These are phyloP conservation scores for Nothobranchius kuhntae DNA, from an alignment of 2,113 vertebrate species.

Conservation along the genomic window DNA sequence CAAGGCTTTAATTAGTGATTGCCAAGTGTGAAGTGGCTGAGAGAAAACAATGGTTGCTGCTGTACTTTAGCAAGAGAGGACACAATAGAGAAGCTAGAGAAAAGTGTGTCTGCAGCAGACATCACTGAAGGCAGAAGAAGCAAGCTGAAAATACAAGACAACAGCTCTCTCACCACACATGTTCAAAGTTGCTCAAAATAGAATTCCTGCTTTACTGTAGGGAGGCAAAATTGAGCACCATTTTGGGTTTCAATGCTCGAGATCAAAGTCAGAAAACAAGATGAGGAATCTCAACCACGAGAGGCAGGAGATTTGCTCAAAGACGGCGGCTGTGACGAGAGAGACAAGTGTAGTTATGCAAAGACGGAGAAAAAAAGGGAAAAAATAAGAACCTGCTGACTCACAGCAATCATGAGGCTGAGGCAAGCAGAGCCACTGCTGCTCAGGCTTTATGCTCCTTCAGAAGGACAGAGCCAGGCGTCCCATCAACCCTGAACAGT, in stretches of 20 bases:
- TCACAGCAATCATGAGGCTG: conserved; percentile 67
- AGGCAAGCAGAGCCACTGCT: conserved; percentile 42
- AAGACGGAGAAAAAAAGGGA: conserved; percentile 12
- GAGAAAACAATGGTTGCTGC: conserved; percentile 45
- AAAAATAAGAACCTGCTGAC: conserved; percentile 70
- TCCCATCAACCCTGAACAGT: conserved; percentile 30
- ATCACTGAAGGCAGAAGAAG: conserved; percentile 10
- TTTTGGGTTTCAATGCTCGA: conserved; percentile 34
- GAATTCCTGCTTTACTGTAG: conserved; percentile 4
- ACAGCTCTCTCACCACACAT: not conserved
- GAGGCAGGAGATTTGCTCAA: conserved; percentile 51
- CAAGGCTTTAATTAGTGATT: conserved; percentile 36
- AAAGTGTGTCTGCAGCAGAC: conserved; percentile 18
- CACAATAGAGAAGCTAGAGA: conserved; percentile 22
- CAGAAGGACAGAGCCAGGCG: conserved; percentile 62
- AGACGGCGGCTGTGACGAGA: conserved; percentile 20
- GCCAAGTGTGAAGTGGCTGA: conserved; percentile 34
- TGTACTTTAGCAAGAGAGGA: conserved; percentile 1
- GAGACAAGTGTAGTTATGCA: conserved; percentile 42
- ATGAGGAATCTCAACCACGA: conserved; percentile 45
- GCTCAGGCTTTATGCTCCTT: conserved; percentile 50
- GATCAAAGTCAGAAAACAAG: conserved; percentile 52
- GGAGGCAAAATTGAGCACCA: conserved; percentile 19
- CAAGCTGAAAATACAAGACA: not conserved
- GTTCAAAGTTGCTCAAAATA: conserved; percentile 22